phyloP scores from a whole-genome alignment of 2,797 vertebrate species.

The Phylloscopus collybita region DNA sequence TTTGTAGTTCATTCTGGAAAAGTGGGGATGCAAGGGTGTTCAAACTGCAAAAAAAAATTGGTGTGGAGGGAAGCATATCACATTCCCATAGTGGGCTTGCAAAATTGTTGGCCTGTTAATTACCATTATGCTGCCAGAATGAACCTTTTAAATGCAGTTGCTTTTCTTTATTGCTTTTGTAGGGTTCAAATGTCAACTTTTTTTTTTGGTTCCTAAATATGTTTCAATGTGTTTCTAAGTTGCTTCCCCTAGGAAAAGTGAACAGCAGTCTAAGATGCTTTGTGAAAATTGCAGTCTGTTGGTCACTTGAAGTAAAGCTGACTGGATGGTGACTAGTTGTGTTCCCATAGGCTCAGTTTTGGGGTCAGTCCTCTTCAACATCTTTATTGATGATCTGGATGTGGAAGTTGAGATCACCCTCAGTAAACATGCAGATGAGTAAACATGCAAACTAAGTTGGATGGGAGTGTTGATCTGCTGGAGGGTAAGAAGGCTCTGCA shows the following conservation, averaged over 20 bases:
- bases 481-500: background rate
- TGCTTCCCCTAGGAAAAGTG: background rate
- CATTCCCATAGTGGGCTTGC: background rate
- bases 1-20: background rate
- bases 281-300: background rate
- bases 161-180: background rate
- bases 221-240: background rate
- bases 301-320: background rate
- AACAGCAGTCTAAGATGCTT: background rate
- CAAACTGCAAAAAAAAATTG: background rate
- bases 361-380: background rate
- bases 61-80: background rate
- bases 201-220: background rate
- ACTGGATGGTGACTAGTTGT: background rate
- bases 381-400: background rate
- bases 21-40: background rate
- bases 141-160: background rate
- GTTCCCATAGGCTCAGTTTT: accelerated
- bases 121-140: background rate
- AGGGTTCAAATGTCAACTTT: background rate
- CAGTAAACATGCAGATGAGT: background rate
- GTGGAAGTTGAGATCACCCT: background rate
- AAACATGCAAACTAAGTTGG: background rate
- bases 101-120: background rate
- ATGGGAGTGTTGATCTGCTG: background rate